These are phyloP conservation scores for Caretta caretta DNA, from an alignment of 2,113 vertebrate species.

Conservation along the genomic window DNA sequence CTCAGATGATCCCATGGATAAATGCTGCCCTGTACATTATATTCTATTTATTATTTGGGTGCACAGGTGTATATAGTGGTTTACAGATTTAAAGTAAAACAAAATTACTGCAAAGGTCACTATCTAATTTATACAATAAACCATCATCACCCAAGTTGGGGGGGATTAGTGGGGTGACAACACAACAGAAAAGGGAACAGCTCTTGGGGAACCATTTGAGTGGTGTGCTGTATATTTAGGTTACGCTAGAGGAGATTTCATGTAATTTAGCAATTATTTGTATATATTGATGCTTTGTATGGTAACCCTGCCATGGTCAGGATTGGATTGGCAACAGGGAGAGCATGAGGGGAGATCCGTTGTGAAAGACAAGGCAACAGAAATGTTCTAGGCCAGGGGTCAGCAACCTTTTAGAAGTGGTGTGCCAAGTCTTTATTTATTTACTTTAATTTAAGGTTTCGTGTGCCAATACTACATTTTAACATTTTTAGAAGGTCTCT, in stretches of 20 bases:
- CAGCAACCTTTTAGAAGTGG: no score
- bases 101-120: background rate
- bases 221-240: background rate
- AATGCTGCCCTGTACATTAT: background rate
- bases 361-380: background rate
- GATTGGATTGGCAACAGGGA: background rate
- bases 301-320: background rate
- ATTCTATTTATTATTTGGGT: background rate
- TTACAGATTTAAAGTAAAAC: background rate
- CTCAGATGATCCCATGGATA: background rate
- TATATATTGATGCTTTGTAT: background rate
- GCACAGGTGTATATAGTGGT: rapidly evolving
- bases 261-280: background rate
- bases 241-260: background rate
- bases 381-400: background rate
- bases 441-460: no score
- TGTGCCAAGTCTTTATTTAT: no score
- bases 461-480: no score
- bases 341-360: background rate
- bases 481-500: no score
- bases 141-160: background rate
- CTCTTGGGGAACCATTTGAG: background rate
- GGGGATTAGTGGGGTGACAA: background rate
- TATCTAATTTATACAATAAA: background rate
- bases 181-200: background rate